Base-by-base conservation (phyloP, 2,113 vertebrate species). In the Fulmarus glacialis region DNA sequence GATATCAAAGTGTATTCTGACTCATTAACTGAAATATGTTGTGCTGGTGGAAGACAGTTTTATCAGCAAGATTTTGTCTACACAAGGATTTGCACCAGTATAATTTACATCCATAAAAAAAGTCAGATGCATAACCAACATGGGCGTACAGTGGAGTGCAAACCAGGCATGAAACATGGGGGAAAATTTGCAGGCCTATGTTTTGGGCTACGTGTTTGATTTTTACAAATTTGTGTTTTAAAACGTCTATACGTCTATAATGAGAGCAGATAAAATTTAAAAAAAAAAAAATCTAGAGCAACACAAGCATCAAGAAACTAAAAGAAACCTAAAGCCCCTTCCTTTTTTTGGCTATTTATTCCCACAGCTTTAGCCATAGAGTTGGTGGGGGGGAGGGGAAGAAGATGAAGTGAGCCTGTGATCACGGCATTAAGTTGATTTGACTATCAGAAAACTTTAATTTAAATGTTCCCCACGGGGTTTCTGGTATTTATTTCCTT, bases 1-100 rank as follows among this genome's bases (percentile, higher is more conserved):
- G 90, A 89, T 97, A 96, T 90, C 91, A 95, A 97, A 97, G 71
- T 47, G 42, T 85, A 86, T 94, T 95, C 93, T 97, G 96, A 97
- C 81, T 96, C 95, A 93, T 86, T 95, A 96, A 94, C 94, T 93
- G 93, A 96, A 95, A 89, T 77, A 93, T 3, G 62, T 93, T 94
- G 75, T 83, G 82, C 55, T 96, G 47, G 74, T 93, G 72, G 59
- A 81, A 95, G 70, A 87, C 78, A 89, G 77, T 96, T 91, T 38
- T 80, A 92, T 89, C 93, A 91, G 87, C 60, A 96, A 96, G 94
- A 95, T 92, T 95, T 95, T 95, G 70, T 77, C 84, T 93, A 36
- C 58, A 43, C 38, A 94, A 88, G 53, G n/a, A n/a, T 82, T 97
- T 24, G 5, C 47, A 80, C 55, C 8, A 30, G 23, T 59, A 29